Evolutionary conservation across 1,140 invertebrate species (phyloP).

Genomic region (Zophobas atratus): DNA sequence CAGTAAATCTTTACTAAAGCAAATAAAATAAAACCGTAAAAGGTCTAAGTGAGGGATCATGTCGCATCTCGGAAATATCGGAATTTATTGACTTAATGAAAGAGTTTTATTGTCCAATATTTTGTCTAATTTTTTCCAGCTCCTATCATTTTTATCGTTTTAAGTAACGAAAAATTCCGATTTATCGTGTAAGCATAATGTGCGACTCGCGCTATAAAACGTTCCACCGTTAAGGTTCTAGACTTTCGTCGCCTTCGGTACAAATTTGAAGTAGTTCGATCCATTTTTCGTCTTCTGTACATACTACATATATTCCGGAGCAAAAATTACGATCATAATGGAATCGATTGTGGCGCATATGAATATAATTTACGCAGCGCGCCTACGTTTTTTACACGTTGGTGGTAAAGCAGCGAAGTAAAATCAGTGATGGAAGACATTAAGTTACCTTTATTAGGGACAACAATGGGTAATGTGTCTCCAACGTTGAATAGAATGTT

Average conservation of each 20-base stretch:
- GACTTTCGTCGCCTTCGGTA: no score
- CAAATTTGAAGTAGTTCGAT: no score
- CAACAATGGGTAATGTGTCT: conserved; percentile 58
- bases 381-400: conserved; percentile 45
- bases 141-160: conserved; percentile 18
- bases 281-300: no score
- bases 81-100: conserved; percentile 45
- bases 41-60: conserved; percentile 39
- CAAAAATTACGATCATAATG: background rate
- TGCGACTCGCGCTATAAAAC: background rate
- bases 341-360: conserved; percentile 30
- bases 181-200: background rate
- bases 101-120: conserved; percentile 32
- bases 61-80: conserved; percentile 37
- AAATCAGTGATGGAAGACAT: conserved; percentile 54
- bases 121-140: conserved; percentile 28
- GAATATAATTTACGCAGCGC: conserved; percentile 40
- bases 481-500: conserved; percentile 50
- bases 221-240: no score
- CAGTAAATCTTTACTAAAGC: conserved; percentile 38
- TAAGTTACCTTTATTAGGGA: conserved; percentile 57
- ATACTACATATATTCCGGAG: background rate
- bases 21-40: conserved; percentile 44
- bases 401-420: conserved; percentile 44
- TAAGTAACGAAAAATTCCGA: conserved; percentile 8